These are phyloP conservation scores for Drosophila prosaltans DNA, from an alignment of 1,140 invertebrate genomes.

Conservation along the genomic window DNA sequence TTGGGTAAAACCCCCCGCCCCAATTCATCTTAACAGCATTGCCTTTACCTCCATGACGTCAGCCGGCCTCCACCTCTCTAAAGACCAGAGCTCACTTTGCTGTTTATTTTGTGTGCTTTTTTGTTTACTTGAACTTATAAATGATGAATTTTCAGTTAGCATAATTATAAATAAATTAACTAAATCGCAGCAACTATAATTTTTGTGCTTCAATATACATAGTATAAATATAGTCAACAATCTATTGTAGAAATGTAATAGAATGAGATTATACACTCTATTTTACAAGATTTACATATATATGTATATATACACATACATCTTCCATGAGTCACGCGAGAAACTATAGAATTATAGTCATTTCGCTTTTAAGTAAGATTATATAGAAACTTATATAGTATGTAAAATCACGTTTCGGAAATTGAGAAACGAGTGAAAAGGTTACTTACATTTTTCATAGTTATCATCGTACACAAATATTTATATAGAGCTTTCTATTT, in stretches of 20 bases:
- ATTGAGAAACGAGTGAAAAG: too few relatives aligned
- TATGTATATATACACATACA: too few relatives aligned
- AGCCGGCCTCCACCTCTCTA: constrained; percentile 51
- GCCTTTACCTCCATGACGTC: constrained; percentile 56
- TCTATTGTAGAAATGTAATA: constrained; percentile 10
- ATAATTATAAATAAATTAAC: constrained; percentile 60
- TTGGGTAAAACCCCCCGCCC: constrained; percentile 57
- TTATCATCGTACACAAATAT: too few relatives aligned
- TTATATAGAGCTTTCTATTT: too few relatives aligned
- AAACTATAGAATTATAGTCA: background rate
- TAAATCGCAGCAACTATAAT: constrained; percentile 45
- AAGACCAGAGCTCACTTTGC: constrained; percentile 33
- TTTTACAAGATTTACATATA: background rate
- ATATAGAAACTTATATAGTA: too few relatives aligned
- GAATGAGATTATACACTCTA: background rate
- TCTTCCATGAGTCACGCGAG: background rate
- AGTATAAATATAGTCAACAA: constrained; percentile 34
- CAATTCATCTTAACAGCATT: constrained; percentile 24
- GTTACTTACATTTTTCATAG: too few relatives aligned
- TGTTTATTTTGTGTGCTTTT: constrained; percentile 23
- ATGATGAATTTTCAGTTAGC: constrained; percentile 55
- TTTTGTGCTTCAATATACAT: constrained; percentile 8
- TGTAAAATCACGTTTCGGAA: too few relatives aligned
- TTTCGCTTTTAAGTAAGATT: background rate
- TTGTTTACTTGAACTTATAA: constrained; percentile 31